phyloP scores from a whole-genome alignment of 2,888 invertebrate genomes.

The Plebejus anna region DNA sequence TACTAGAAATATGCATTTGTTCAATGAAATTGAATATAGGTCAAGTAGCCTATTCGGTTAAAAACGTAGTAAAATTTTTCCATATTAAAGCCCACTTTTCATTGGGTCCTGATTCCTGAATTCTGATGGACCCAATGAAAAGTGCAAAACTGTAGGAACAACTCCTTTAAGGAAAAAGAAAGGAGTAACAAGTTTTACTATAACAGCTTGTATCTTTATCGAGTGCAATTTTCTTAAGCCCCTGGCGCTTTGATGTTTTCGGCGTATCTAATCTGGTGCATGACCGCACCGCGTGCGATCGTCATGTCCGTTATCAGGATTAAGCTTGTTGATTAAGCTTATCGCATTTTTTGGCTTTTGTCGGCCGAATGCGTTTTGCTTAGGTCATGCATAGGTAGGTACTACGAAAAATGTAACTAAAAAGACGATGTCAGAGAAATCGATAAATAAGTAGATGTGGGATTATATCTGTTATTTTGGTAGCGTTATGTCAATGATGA shows the following conservation, averaged over 20 bases:
- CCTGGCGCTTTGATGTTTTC: slow-evolving; percentile 9
- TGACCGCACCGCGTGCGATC: slow-evolving; percentile 13
- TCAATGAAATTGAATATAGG: too few species aligned
- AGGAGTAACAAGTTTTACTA: neutral
- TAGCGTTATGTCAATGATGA: too few species aligned
- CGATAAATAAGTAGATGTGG: too few species aligned
- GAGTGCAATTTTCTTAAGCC: neutral
- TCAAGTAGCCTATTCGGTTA: too few species aligned
- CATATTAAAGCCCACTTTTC: neutral
- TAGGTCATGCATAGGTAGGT: neutral
- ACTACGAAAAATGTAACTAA: too few species aligned
- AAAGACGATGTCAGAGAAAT: too few species aligned
- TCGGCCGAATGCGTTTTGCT: neutral
- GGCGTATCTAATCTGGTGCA: neutral
- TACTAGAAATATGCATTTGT: too few species aligned
- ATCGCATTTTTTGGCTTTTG: neutral
- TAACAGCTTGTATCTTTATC: neutral
- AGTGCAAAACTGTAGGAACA: too few species aligned
- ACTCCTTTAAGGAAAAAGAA: neutral
- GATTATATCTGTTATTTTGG: too few species aligned
- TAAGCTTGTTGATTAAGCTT: slow-evolving; percentile 3
- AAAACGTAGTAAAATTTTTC: neutral
- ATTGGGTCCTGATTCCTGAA: neutral
- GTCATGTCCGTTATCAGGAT: slow-evolving; percentile 6
- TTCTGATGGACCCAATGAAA: too few species aligned